These are phyloP conservation scores for Chiloscyllium punctatum DNA, from an alignment of 2,797 vertebrate species.

Conservation along the genomic window DNA sequence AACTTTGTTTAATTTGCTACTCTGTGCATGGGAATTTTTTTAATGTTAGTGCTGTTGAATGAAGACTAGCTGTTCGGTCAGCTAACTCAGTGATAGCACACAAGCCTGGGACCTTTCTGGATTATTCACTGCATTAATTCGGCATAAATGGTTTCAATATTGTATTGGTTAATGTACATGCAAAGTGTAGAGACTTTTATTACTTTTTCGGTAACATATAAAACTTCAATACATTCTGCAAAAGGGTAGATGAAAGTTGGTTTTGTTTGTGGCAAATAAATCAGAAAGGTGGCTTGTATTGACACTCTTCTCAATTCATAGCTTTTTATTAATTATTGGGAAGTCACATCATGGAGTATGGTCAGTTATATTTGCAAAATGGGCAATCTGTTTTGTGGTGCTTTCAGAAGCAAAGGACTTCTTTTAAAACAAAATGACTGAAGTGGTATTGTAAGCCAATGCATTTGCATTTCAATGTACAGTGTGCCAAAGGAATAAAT, in stretches of 20 bases:
- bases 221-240: background rate
- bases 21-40: background rate
- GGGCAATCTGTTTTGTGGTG: background rate
- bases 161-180: background rate
- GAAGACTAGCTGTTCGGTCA: background rate
- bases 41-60: background rate
- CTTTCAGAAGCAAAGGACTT: background rate
- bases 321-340: background rate
- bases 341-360: background rate
- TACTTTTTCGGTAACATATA: background rate
- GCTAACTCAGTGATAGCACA: background rate
- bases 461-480: too few relatives aligned
- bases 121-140: background rate
- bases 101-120: background rate
- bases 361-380: background rate
- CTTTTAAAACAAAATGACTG: too few relatives aligned
- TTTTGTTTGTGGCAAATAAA: background rate
- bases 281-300: background rate
- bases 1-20: background rate
- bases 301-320: background rate
- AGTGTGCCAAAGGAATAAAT: background rate
- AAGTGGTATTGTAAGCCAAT: background rate
- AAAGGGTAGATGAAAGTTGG: background rate
- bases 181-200: background rate
- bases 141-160: background rate